A percentile compares a stretch with the other conserved stretches of the same genome.
phyloP scores from a whole-genome alignment of 2,888 invertebrate genomes.

The Pristionchus mayeri region DNA sequence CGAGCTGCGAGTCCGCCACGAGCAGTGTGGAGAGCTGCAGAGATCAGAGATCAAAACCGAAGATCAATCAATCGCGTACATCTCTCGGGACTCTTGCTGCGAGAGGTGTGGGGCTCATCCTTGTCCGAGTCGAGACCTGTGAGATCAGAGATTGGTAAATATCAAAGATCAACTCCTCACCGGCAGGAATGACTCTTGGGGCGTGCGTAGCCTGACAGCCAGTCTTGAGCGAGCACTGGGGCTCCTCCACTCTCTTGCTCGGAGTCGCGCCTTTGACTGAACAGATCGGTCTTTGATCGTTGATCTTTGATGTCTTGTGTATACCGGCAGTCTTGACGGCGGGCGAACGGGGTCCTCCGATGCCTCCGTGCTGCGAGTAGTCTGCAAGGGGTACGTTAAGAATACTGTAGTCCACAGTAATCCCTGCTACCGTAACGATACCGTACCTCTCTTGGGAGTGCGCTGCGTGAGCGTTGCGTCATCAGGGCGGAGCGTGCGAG shows the following conservation, averaged over 20 bases:
- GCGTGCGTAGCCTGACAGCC: conserved; percentile 12
- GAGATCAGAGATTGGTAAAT: neutral
- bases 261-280: neutral
- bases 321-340: neutral
- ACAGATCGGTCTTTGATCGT: neutral
- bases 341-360: neutral
- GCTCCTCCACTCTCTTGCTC: neutral
- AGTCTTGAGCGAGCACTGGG: conserved; percentile 28
- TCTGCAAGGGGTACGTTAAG: neutral
- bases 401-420: no score
- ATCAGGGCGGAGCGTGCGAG: neutral
- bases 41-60: neutral
- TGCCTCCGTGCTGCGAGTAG: neutral
- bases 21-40: conserved; percentile 1
- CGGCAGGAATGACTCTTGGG: conserved; percentile 7
- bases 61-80: conserved; percentile 12
- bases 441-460: conserved; percentile 35
- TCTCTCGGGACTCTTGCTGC: conserved; percentile 38
- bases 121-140: neutral
- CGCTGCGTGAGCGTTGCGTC: neutral
- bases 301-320: neutral
- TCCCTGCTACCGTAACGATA: neutral
- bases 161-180: neutral
- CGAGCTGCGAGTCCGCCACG: neutral
- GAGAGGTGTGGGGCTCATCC: neutral